Evolutionary conservation across 2,888 invertebrate genomes (phyloP), one percentile per base, ranked within the genome.

Genomic region (Phengaris alcon): DNA sequence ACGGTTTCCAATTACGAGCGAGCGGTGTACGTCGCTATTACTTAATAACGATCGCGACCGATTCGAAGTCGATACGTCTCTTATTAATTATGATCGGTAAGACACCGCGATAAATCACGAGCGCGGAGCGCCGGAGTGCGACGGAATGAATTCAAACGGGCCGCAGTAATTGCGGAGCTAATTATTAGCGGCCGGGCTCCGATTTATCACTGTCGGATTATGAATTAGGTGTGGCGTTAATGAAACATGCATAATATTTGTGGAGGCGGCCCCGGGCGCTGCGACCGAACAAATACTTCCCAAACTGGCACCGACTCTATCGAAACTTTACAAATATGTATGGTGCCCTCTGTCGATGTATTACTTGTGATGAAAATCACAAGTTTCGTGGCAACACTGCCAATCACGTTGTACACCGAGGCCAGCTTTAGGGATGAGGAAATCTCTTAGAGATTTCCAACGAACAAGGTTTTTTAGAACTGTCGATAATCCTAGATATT

Each of bases 161-260:
- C 88, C 86, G 88, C 90, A 88, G 90, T 92, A 93, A 93, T 93
- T 92, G 91, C 91, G 88, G 86, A 89, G 88, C 91, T 92, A 92
- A 91, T 93, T 92, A 91, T 89, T 85, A 82, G 86, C 87, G 88
- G 88, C 84, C 89, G 88, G 86, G 82, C 86, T 87, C 88, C 88
- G 88, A 93, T 93, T 91, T 91, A 90, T 93, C 91, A 93, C 86
- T 90, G 92, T 92, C 92, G 87, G 91, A 91, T 93, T 93, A 92
- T 91, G 90, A 92, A 91, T 93, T 90, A 90, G 88, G 87, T 87
- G 89, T 86, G 86, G 88, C 89, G 87, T 89, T 90, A 89, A 91
- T 92, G 90, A 90, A 91, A 90, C 90, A 90, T 91, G 90, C 88
- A 89, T 91, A 90, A 87, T 89, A 90, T 90, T 90, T 88, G 89